Conservation (phyloP, 2,888 invertebrate species). For the Scrobipalpa atriplicella region DNA sequence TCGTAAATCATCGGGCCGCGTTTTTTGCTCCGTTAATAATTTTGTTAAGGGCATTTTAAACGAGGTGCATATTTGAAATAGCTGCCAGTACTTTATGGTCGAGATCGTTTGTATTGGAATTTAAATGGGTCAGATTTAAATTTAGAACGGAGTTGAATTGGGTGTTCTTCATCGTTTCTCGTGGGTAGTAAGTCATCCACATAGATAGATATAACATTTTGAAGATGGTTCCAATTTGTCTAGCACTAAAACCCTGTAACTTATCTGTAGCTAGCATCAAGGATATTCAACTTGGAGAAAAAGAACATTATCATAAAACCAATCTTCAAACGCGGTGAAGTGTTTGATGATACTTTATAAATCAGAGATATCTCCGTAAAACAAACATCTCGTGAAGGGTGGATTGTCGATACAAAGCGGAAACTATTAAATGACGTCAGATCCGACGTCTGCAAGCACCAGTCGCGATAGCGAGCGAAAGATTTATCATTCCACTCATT, state of each 20-base stretch:
- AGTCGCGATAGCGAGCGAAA: constrained; percentile 54
- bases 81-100: constrained; percentile 72
- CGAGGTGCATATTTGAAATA: constrained; percentile 75
- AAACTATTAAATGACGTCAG: constrained; percentile 52
- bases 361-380: constrained; percentile 16
- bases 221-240: constrained; percentile 1
- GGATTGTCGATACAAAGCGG: constrained; percentile 43
- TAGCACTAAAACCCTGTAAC: background rate
- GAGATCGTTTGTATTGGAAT: constrained; percentile 71
- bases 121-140: constrained; percentile 64
- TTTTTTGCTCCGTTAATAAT: constrained; percentile 78
- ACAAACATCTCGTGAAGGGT: constrained; percentile 26
- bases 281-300: background rate
- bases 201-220: constrained; percentile 1
- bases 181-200: background rate
- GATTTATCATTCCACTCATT: constrained; percentile 70
- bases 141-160: constrained; percentile 54
- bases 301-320: background rate
- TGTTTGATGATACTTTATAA: constrained; percentile 1
- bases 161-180: constrained; percentile 1
- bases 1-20: constrained; percentile 76
- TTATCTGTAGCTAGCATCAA: background rate
- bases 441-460: constrained; percentile 43
- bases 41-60: constrained; percentile 80
- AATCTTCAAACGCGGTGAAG: background rate